Conservation (phyloP, 2,113 vertebrate species). For the Megalops atlanticus region DNA sequence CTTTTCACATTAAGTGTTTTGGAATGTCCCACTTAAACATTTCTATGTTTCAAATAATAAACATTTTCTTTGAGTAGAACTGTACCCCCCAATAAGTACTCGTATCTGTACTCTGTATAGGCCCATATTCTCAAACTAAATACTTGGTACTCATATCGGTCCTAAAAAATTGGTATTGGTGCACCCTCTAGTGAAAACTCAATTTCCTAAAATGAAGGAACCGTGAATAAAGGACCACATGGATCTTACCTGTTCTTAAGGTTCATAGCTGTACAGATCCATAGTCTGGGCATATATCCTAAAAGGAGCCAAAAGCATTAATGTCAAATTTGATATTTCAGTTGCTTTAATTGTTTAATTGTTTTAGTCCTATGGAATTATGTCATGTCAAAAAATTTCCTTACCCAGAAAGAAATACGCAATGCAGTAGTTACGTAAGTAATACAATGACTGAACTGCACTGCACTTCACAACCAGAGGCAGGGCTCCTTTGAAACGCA, state of each 20-base stretch:
- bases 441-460: constrained; percentile 82
- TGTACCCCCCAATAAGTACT: no score
- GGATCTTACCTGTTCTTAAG: constrained; percentile 80
- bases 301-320: neutral
- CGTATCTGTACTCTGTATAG: no score
- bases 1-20: no score
- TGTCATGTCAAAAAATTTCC: constrained; percentile 35
- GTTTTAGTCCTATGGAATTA: neutral
- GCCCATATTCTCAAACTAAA: no score
- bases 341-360: neutral
- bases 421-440: constrained; percentile 81
- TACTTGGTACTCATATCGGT: neutral
- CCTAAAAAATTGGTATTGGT: no score
- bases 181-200: no score
- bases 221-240: no score
- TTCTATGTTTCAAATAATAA: no score
- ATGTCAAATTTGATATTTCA: neutral
- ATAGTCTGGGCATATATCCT: constrained; percentile 87
- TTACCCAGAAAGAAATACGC: constrained; percentile 91
- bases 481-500: constrained; percentile 84
- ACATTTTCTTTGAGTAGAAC: no score
- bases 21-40: no score
- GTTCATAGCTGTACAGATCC: constrained; percentile 84
- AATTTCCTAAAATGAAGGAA: no score
- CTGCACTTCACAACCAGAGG: constrained; percentile 82